Percentiles rank a stretch among this genome's conserved stretches.
Evolutionary conservation across 2,797 vertebrate species (phyloP).

Genomic region (Squalus acanthias): DNA sequence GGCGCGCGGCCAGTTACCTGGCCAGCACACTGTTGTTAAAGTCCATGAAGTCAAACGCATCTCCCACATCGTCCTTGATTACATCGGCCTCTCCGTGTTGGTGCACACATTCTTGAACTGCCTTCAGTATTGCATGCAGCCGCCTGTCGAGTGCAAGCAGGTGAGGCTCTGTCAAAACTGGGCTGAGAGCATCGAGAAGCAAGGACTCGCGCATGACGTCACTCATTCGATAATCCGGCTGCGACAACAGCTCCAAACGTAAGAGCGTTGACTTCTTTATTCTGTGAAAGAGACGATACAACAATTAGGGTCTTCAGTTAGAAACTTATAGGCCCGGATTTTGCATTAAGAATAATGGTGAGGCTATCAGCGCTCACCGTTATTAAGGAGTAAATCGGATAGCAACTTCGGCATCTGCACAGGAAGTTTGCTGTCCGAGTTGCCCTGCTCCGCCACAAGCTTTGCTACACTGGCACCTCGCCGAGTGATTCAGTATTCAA

Average conservation of each 20-base stretch:
- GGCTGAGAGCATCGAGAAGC: slow-evolving; percentile 63
- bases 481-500: neutral
- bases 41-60: neutral
- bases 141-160: slow-evolving; percentile 82
- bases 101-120: slow-evolving; percentile 65
- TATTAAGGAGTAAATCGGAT: neutral
- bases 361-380: neutral
- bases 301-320: neutral
- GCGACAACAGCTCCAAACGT: slow-evolving; percentile 71
- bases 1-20: neutral
- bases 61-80: slow-evolving; percentile 58
- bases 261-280: slow-evolving; percentile 78
- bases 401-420: neutral
- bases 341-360: neutral
- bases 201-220: slow-evolving; percentile 89
- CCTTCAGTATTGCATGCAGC: slow-evolving; percentile 65
- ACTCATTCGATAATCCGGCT: slow-evolving; percentile 70
- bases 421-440: neutral
- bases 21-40: neutral
- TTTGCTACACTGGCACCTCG: too few relatives aligned
- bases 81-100: slow-evolving; percentile 68
- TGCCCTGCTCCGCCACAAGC: neutral
- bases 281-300: slow-evolving; percentile 53
- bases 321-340: neutral
- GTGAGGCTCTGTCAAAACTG: slow-evolving; percentile 78